phyloP scores from a whole-genome alignment of 2,888 invertebrate genomes.

The Agrypnus murinus region DNA sequence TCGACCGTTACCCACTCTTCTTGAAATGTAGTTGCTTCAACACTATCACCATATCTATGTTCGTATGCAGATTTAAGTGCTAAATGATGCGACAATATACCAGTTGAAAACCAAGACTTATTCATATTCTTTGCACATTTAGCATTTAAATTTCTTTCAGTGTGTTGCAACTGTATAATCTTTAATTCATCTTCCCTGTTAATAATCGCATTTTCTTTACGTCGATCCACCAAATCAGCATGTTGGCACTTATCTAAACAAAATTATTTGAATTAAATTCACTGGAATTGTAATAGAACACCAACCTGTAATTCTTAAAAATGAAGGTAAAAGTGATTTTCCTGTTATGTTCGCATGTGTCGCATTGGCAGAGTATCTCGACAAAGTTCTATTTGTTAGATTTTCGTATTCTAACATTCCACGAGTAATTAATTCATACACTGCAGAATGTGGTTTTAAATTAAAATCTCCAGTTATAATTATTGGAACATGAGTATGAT shows the following conservation, averaged over 20 bases:
- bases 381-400: constrained; percentile 59
- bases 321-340: constrained; percentile 62
- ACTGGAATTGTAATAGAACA: constrained; percentile 5
- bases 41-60: constrained; percentile 70
- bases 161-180: constrained; percentile 65
- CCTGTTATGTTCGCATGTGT: constrained; percentile 54
- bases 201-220: constrained; percentile 55
- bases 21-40: constrained; percentile 86
- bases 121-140: constrained; percentile 58
- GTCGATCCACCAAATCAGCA: constrained; percentile 59
- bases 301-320: constrained; percentile 72
- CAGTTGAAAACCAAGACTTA: constrained; percentile 74
- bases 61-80: constrained; percentile 81
- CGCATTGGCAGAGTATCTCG: constrained; percentile 56
- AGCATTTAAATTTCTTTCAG: constrained; percentile 41
- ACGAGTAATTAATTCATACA: constrained; percentile 80
- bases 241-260: constrained; percentile 67
- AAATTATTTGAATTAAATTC: constrained; percentile 25
- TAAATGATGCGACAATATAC: constrained; percentile 79
- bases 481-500: constrained; percentile 79
- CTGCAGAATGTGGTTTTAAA: constrained; percentile 82
- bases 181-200: constrained; percentile 59
- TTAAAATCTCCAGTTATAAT: constrained; percentile 97
- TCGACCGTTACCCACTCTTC: constrained; percentile 87
- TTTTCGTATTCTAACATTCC: constrained; percentile 75